Evolutionary conservation across 2,113 vertebrate genomes (phyloP).

Genomic region (Grus americana): DNA sequence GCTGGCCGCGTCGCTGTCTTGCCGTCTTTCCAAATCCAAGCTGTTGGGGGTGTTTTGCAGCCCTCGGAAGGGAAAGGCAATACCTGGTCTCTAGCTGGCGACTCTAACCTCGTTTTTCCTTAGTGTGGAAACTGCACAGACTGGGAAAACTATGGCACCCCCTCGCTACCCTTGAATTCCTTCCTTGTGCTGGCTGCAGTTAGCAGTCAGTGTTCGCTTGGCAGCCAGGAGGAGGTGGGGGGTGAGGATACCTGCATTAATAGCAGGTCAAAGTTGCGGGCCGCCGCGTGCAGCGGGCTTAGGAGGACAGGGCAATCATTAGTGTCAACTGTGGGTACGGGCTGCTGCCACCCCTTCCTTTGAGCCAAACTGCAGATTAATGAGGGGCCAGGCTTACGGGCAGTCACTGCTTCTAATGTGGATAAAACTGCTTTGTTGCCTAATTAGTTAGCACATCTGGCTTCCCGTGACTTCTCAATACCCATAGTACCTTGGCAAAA

Average conservation of each 20-base stretch:
- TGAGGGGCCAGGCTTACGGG: background rate
- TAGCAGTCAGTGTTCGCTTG: background rate
- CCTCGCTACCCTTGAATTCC: background rate
- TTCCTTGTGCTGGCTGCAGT: background rate
- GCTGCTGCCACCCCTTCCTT: background rate
- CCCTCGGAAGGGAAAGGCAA: background rate
- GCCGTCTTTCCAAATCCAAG: background rate
- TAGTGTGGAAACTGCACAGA: fast-evolving
- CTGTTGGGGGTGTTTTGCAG: background rate
- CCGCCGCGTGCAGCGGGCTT: background rate
- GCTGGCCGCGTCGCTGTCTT: fast-evolving
- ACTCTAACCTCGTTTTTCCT: background rate
- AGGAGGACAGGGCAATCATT: background rate
- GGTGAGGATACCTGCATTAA: background rate
- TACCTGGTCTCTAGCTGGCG: background rate
- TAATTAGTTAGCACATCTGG: background rate
- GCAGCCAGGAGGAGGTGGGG: background rate
- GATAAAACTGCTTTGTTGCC: background rate
- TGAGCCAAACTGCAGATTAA: background rate
- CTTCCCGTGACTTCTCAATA: background rate
- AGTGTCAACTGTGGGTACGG: background rate
- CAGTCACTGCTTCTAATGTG: background rate
- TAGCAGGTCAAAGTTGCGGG: background rate
- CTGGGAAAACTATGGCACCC: background rate
- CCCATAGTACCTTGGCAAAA: background rate